Percentiles rank a stretch among this genome's conserved stretches.
These are phyloP conservation scores for Gastracanthus pulcherrimus DNA, from an alignment of 2,888 invertebrate genomes.

Conservation along the genomic window DNA sequence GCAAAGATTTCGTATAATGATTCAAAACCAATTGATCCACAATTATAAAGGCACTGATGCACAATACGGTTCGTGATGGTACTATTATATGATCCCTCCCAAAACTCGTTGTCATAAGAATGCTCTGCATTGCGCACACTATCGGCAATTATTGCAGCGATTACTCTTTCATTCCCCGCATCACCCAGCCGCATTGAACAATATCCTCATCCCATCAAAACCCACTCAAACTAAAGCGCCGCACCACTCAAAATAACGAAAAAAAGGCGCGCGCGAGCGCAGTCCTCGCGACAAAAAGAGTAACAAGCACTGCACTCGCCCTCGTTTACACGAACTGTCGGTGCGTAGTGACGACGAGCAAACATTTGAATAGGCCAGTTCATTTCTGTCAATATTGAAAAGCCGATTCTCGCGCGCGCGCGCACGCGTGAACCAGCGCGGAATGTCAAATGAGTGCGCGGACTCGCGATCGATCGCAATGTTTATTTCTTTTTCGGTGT, in stretches of 20 bases:
- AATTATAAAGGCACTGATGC: no score
- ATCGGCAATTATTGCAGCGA: not conserved
- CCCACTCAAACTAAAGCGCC: no score
- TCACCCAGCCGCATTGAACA: not conserved
- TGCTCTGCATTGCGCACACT: no score
- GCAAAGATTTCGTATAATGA: no score
- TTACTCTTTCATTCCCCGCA: not conserved
- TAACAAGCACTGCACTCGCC: not conserved
- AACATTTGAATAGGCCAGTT: not conserved
- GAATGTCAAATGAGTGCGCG: not conserved
- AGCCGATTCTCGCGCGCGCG: not conserved
- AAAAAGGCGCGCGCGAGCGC: not conserved
- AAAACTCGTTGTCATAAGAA: not conserved
- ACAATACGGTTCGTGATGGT: no score
- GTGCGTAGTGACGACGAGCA: not conserved
- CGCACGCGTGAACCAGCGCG: no score
- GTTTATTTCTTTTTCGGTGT: not conserved
- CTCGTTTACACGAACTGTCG: not conserved
- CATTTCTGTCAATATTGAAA: slow-evolving; percentile 10
- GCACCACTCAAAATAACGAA: no score
- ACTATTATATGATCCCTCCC: no score
- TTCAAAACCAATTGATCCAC: no score
- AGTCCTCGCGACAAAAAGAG: not conserved
- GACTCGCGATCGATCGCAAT: not conserved
- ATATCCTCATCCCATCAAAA: not conserved